Evolutionary conservation across 2,797 vertebrate genomes (phyloP).

Genomic region (Chaunax sp.): DNA sequence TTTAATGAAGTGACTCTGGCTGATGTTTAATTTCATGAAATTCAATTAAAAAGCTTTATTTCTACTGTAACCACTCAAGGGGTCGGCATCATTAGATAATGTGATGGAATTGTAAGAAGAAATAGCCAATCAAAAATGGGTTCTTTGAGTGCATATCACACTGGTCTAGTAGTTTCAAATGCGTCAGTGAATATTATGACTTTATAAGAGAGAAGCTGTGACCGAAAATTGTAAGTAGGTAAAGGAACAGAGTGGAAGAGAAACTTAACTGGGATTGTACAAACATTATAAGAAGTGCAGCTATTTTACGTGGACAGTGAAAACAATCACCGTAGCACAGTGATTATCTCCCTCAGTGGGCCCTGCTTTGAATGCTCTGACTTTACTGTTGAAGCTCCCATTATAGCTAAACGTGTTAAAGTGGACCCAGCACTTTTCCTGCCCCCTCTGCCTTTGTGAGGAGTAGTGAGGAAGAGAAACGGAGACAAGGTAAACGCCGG

Average conservation of each 20-base stretch:
- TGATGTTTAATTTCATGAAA: constrained; percentile 75
- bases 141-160: constrained; percentile 18
- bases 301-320: constrained; percentile 23
- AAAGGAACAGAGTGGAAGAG: constrained; percentile 10
- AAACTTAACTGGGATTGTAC: constrained; percentile 8
- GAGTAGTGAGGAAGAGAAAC: constrained; percentile 16
- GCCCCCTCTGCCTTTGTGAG: constrained; percentile 35
- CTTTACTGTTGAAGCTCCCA: constrained; percentile 34
- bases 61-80: constrained; percentile 64
- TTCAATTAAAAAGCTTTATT: constrained; percentile 76
- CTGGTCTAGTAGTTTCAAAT: constrained; percentile 1
- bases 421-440: constrained; percentile 41
- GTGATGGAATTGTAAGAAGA: constrained; percentile 32
- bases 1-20: constrained; percentile 74
- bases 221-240: constrained; percentile 5
- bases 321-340: constrained; percentile 10
- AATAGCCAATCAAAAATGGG: constrained; percentile 33
- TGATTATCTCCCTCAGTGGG: constrained; percentile 26
- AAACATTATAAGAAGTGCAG: constrained; percentile 9
- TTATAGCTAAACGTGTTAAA: constrained; percentile 41
- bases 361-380: constrained; percentile 27
- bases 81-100: constrained; percentile 55
- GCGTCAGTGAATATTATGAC: constrained; percentile 16
- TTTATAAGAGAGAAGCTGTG: constrained; percentile 17
- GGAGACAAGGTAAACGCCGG: constrained; percentile 39